Base-by-base conservation (phyloP, 1,140 invertebrate genomes). In the Ditylenchus dipsaci region DNA sequence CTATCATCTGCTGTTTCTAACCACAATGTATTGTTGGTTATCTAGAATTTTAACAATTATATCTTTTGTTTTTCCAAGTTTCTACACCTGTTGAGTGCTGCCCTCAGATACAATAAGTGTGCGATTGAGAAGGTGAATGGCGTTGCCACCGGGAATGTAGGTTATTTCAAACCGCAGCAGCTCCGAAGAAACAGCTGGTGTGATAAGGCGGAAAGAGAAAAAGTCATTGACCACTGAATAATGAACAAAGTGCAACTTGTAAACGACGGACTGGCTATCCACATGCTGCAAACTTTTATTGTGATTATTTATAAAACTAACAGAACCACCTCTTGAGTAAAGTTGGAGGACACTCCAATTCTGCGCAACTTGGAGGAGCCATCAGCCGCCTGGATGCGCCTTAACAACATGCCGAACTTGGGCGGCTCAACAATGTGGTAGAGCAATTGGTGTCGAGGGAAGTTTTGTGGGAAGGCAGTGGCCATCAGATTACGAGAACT, bases 331-430 rank as follows among this genome's bases (percentile, higher is more conserved):
- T 83, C 64, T 69, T 82, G 80, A 9, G 78, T 79, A 62, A 82
- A 83, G 67, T 82, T 82, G 11, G 81, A 83, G n/a, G 72, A 79
- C 61, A 82, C 69, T 1, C 80, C 80, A 17, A 82, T 82, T 33
- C 80, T 62, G 38, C 80, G 56, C 9, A 78, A 65, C 0, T 64
- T 67, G 15, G 33, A 33, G 13, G 64, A 38, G 19, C 63, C 63
- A 30, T 33, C 26, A 3, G 19, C 59, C 3, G 21, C 59, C 53
- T 72, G 65, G 1, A 82, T 56, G 61, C 69, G 68, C 43, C 80
- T 63, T 8, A 65, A 75, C 26, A 82, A 69, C 58, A 83, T 82
- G 23, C 80, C 80, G 33, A 72, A 76, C 65, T 82, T 82, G 11
- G 80, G 80, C 13, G 80, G 77, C 45, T 82, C 80, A 11, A 81